Conservation (phyloP, 2,113 vertebrate genomes). For the Lepisosteus oculatus region DNA sequence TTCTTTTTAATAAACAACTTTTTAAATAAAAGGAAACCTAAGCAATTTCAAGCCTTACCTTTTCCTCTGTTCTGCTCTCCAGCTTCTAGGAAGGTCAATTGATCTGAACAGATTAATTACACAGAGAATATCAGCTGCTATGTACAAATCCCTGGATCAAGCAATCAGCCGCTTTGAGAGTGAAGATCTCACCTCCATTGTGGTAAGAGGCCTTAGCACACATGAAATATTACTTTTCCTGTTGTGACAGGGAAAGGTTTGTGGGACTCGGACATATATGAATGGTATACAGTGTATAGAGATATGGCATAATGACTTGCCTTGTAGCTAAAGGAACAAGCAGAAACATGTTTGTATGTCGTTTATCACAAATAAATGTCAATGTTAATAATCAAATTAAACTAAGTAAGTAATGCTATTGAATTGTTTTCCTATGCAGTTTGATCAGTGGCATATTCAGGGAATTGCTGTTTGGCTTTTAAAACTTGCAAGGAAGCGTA, state of each 20-base stretch:
- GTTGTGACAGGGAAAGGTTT: too few species aligned
- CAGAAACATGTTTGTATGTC: too few species aligned
- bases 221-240: background rate
- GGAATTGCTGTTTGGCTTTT: background rate
- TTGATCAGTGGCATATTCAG: too few species aligned
- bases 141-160: constrained; percentile 97
- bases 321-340: too few species aligned
- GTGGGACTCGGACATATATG: too few species aligned
- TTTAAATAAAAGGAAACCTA: background rate
- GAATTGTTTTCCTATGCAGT: too few species aligned
- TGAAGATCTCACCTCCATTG: constrained; percentile 95
- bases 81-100: constrained; percentile 93
- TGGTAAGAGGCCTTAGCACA: constrained; percentile 69
- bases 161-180: constrained; percentile 98
- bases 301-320: too few species aligned
- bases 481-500: background rate
- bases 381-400: too few species aligned
- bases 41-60: background rate
- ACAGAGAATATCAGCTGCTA: constrained; percentile 94
- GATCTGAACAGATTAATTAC: constrained; percentile 97
- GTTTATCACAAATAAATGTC: too few species aligned
- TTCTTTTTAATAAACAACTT: background rate
- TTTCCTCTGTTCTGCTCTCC: constrained; percentile 1
- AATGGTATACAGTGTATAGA: too few species aligned
- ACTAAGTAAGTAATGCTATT: too few species aligned